These are phyloP conservation scores for Megathymus violae DNA, from an alignment of 1,140 invertebrate species.

Conservation along the genomic window DNA sequence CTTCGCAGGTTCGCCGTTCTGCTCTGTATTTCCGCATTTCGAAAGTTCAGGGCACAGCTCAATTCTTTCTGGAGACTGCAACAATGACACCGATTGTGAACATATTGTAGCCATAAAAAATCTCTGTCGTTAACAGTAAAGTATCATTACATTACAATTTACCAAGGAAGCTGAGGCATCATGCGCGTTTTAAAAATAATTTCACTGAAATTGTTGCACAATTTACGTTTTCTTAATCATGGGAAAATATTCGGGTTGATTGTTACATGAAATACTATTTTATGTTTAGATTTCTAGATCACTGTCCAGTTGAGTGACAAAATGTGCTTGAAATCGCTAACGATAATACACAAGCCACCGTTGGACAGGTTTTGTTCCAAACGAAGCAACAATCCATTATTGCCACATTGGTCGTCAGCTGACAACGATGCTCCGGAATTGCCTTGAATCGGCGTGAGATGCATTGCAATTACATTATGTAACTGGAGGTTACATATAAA, in stretches of 20 bases:
- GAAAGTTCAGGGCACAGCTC: slow-evolving; percentile 71
- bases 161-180: slow-evolving; percentile 39
- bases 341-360: slow-evolving; percentile 9
- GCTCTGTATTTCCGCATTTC: slow-evolving; percentile 55
- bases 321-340: slow-evolving; percentile 9
- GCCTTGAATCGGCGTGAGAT: slow-evolving; percentile 28
- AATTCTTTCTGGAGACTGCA: slow-evolving; percentile 74
- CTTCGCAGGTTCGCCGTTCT: slow-evolving; percentile 55
- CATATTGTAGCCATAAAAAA: slow-evolving; percentile 40
- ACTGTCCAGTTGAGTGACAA: slow-evolving; percentile 19
- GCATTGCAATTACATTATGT: slow-evolving; percentile 41
- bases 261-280: slow-evolving; percentile 14
- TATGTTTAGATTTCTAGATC: slow-evolving; percentile 23
- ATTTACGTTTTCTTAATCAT: slow-evolving; percentile 38
- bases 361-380: slow-evolving; percentile 10
- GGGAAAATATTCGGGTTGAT: slow-evolving; percentile 35
- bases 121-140: slow-evolving; percentile 44
- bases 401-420: slow-evolving; percentile 15
- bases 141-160: slow-evolving; percentile 51
- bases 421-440: slow-evolving; percentile 25
- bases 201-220: slow-evolving; percentile 49
- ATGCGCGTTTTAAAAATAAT: slow-evolving; percentile 45
- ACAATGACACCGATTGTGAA: slow-evolving; percentile 47
- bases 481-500: slow-evolving; percentile 54
- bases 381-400: slow-evolving; percentile 12